These are phyloP conservation scores for Drosophila fungiperda DNA, from an alignment of 2,888 invertebrate species.

Conservation along the genomic window DNA sequence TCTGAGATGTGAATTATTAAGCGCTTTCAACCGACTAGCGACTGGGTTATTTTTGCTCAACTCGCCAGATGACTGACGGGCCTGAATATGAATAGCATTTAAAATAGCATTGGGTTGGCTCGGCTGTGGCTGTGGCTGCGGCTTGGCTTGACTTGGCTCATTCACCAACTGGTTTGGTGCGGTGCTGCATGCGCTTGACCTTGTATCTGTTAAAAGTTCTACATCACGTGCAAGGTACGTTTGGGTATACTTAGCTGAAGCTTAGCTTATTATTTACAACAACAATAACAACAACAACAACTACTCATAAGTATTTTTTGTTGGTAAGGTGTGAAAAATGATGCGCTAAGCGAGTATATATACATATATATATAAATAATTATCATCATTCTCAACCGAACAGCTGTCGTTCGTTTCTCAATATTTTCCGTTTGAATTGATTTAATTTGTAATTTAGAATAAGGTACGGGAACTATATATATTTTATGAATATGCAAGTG, in stretches of 20 bases:
- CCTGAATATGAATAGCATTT: slow-evolving; percentile 31
- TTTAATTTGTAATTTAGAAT: slow-evolving; percentile 12
- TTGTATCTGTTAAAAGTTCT: slow-evolving; percentile 73
- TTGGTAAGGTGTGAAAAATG: slow-evolving; percentile 53
- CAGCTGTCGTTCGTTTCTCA: slow-evolving; percentile 14
- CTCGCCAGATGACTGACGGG: slow-evolving; percentile 34
- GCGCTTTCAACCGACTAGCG: slow-evolving; percentile 19
- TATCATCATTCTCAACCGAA: slow-evolving; percentile 1
- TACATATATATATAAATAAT: background rate
- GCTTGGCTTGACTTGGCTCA: slow-evolving; percentile 8
- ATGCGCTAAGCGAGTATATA: slow-evolving; percentile 22
- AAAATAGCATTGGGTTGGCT: slow-evolving; percentile 12
- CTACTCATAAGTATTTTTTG: slow-evolving; percentile 33
- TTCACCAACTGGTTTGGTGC: slow-evolving; percentile 33
- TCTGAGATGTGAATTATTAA: slow-evolving; percentile 30
- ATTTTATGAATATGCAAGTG: slow-evolving; percentile 58
- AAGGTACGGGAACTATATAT: slow-evolving; percentile 29
- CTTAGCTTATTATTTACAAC: slow-evolving; percentile 20
- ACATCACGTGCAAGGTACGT: slow-evolving; percentile 44
- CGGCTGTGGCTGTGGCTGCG: background rate
- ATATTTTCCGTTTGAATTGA: slow-evolving; percentile 2
- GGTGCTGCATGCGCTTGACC: slow-evolving; percentile 67
- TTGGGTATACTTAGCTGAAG: slow-evolving; percentile 2
- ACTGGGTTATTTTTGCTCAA: slow-evolving; percentile 9
- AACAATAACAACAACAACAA: background rate